Evolutionary conservation across 2,888 invertebrate genomes (phyloP).

Genomic region (Lomographa bimaculata): DNA sequence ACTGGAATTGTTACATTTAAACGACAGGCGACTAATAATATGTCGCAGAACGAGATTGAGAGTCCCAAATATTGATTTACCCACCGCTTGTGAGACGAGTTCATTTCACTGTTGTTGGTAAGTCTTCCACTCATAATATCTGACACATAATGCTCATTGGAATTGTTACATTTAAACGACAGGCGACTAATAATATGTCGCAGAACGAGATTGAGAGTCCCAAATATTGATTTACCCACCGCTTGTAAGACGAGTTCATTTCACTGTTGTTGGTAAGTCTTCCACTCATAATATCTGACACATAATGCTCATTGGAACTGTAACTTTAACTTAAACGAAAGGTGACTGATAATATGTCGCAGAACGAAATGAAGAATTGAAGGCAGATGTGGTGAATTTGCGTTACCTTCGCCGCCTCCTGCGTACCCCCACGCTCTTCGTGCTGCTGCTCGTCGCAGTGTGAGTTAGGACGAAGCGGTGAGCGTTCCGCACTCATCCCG

Average conservation of each 20-base stretch:
- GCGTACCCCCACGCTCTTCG: too few species aligned
- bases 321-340: conserved; percentile 59
- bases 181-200: conserved; percentile 88
- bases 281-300: too few species aligned
- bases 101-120: conserved; percentile 86
- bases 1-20: conserved; percentile 1
- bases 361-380: conserved; percentile 88
- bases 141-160: neutral
- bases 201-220: conserved; percentile 88
- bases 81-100: conserved; percentile 85
- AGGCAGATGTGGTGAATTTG: conserved; percentile 88
- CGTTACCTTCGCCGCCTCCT: conserved; percentile 87
- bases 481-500: too few species aligned
- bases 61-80: conserved; percentile 88
- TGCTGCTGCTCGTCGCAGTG: too few species aligned
- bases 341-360: conserved; percentile 88
- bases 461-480: conserved; percentile 85
- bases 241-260: conserved; percentile 82
- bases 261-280: conserved; percentile 87
- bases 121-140: too few species aligned
- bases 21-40: conserved; percentile 87
- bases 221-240: conserved; percentile 88
- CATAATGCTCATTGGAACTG: neutral
- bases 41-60: conserved; percentile 87
- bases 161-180: conserved; percentile 42